These are phyloP conservation scores for Silurus asotus DNA, from an alignment of 2,113 vertebrate species.

Conservation along the genomic window DNA sequence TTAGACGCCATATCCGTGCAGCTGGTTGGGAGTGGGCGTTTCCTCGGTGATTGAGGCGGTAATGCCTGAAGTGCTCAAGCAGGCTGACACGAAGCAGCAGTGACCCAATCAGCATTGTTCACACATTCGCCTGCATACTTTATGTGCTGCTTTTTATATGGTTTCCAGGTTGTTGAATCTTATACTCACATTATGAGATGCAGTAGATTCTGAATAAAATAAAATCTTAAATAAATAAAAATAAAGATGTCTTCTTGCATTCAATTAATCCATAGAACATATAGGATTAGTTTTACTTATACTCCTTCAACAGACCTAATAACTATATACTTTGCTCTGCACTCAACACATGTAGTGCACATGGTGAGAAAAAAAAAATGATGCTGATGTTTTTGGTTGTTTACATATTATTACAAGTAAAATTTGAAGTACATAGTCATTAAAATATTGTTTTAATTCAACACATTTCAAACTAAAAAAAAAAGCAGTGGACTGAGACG, in stretches of 20 bases:
- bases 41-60: no score
- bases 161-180: not conserved
- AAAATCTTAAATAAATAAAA: not conserved
- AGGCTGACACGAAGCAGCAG: constrained; percentile 2
- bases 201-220: not conserved
- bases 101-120: not conserved
- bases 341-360: no score
- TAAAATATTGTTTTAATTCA: no score
- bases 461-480: no score
- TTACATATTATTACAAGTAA: no score
- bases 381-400: no score
- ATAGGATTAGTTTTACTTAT: not conserved
- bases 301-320: not conserved
- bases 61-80: no score
- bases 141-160: not conserved
- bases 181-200: not conserved
- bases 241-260: not conserved
- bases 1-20: no score
- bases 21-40: no score
- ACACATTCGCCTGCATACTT: not conserved
- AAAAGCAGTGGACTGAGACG: no score
- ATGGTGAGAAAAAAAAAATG: no score
- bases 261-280: not conserved
- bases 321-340: not conserved
- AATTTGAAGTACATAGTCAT: no score